Evolutionary conservation across 1,140 invertebrate species (phyloP).

Genomic region (Bradysia coprophila): DNA sequence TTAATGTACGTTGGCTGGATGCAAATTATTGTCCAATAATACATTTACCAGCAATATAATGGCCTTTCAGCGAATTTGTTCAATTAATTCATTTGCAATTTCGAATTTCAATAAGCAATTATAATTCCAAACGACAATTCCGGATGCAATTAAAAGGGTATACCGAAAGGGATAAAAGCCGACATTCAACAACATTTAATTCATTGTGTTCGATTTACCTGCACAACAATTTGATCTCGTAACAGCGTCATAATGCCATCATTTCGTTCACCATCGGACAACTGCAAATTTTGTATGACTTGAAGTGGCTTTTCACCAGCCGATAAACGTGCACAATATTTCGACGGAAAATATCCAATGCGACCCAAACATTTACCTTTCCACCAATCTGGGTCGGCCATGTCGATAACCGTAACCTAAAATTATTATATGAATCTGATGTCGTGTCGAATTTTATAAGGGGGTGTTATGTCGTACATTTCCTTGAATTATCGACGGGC

Average conservation of each 20-base stretch:
- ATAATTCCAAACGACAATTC: too few relatives aligned
- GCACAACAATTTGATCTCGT: slow-evolving; percentile 55
- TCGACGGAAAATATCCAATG: slow-evolving; percentile 86
- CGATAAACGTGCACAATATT: slow-evolving; percentile 79
- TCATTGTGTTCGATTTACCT: slow-evolving; percentile 20
- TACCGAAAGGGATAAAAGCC: background rate
- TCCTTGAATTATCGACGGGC: too few relatives aligned
- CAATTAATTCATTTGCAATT: too few relatives aligned
- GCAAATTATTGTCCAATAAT: too few relatives aligned
- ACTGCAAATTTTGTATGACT: slow-evolving; percentile 50
- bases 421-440: too few relatives aligned
- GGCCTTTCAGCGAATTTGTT: too few relatives aligned
- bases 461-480: too few relatives aligned
- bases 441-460: too few relatives aligned
- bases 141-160: too few relatives aligned
- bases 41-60: too few relatives aligned
- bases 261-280: slow-evolving; percentile 39
- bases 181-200: background rate
- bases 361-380: slow-evolving; percentile 83
- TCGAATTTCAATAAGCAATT: too few relatives aligned
- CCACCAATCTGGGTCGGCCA: slow-evolving; percentile 92
- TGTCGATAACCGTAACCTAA: slow-evolving; percentile 77
- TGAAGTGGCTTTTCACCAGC: slow-evolving; percentile 77
- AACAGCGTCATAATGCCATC: slow-evolving; percentile 34
- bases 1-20: too few relatives aligned